Percentiles rank a stretch among this genome's conserved stretches.
phyloP scores from a whole-genome alignment of 2,113 vertebrate species.

The Eretmochelys imbricata region DNA sequence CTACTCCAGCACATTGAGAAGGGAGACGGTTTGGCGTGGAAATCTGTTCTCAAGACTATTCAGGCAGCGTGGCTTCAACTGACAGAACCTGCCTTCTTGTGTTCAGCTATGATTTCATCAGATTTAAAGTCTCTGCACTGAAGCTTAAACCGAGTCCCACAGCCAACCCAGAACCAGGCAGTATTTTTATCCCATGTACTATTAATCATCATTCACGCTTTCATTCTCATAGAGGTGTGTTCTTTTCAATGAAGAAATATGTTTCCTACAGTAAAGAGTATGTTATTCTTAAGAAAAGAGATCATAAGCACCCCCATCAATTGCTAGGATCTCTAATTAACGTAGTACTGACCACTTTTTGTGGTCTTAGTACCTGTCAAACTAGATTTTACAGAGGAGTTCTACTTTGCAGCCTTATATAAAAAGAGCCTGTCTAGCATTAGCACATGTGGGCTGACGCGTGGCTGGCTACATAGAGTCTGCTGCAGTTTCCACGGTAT shows the following conservation, averaged over 20 bases:
- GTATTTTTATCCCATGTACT: background rate
- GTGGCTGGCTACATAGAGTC: background rate
- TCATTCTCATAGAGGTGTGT: background rate
- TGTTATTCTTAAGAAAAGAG: fast-evolving
- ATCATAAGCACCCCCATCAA: background rate
- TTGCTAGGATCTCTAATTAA: background rate
- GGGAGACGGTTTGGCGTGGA: background rate
- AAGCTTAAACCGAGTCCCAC: background rate
- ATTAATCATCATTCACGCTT: background rate
- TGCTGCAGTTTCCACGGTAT: too few relatives aligned
- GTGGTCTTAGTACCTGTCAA: background rate
- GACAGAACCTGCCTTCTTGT: background rate
- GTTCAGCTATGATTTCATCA: background rate
- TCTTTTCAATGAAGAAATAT: background rate
- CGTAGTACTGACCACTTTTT: background rate
- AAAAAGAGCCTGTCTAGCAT: background rate
- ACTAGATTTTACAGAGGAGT: background rate
- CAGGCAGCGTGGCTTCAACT: background rate
- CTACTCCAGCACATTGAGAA: background rate
- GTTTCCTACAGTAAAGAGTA: background rate
- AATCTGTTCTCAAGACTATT: background rate
- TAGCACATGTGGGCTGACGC: background rate
- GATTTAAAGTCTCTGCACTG: background rate
- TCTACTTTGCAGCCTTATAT: background rate
- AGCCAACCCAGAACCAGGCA: background rate